phyloP scores from a whole-genome alignment of 2,888 invertebrate genomes.

The Coelopa pilipes region DNA sequence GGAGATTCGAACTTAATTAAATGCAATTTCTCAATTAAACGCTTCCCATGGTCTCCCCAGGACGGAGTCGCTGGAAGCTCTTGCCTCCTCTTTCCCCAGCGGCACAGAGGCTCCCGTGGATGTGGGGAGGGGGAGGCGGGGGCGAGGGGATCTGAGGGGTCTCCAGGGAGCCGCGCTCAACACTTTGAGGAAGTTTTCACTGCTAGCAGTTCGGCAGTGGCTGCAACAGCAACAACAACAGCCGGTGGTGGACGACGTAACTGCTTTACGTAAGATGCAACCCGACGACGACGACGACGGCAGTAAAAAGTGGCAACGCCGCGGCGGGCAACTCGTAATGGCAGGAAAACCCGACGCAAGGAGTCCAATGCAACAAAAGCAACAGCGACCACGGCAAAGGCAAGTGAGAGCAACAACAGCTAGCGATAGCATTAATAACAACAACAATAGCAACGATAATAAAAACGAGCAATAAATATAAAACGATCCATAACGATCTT shows the following conservation, averaged over 20 bases:
- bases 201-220: too few species aligned
- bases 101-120: too few species aligned
- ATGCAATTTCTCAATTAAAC: too few species aligned
- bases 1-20: too few species aligned
- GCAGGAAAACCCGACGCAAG: not conserved
- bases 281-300: not conserved
- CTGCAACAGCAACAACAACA: conserved; percentile 6
- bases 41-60: too few species aligned
- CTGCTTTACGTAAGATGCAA: conserved; percentile 21
- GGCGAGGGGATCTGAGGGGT: not conserved
- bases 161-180: not conserved
- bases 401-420: conserved; percentile 5
- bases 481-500: conserved; percentile 42
- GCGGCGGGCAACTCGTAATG: not conserved
- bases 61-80: too few species aligned
- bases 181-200: too few species aligned
- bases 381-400: not conserved
- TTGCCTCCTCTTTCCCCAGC: too few species aligned
- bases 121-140: too few species aligned
- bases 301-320: conserved; percentile 8
- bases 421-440: too few species aligned
- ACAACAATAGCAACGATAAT: conserved; percentile 4
- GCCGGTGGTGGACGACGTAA: conserved; percentile 1
- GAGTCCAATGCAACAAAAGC: not conserved
- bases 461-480: not conserved